Base-by-base conservation (phyloP, 1,140 invertebrate genomes). In the Lucilia cuprina region DNA sequence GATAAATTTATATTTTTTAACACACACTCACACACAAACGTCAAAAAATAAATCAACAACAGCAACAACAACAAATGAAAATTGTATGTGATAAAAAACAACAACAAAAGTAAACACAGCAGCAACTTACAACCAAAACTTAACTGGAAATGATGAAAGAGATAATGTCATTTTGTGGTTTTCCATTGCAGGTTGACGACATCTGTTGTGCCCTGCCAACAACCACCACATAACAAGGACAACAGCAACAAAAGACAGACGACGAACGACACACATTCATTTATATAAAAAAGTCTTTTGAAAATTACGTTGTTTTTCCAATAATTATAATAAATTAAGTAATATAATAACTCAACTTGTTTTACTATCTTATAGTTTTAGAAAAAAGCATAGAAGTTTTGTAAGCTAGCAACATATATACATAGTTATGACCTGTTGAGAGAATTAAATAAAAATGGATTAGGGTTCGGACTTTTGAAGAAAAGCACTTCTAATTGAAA, bases 111-210 rank as follows among this genome's bases (percentile, higher is more conserved):
- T 35, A 41, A 78, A 47, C 13, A 2, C 21, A 30, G n/a, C 77
- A 21, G 21, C 41, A 21, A 50, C 75, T 41, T 21, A 34, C 41
- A n/a, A 77, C 65, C n/a, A 70, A 30, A 77, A 35, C 74, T 25
- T 41, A n/a, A 9, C 9, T 10, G 34, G 2, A 35, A n/a, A 41
- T 47, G 21, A n/a, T 80, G n/a, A 47, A 80, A 80, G 19, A 49
- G 19, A 49, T 49, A 80, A 80, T 50, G 41, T 25, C 41, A 80
- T 19, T 21, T 70, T 21, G n/a, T 19, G 41, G 5, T 17, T 41
- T 82, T 65, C 65, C 12, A 83, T 41, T 74, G 65, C 60, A 83
- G 82, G 82, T 83, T 83, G 82, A 83, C 70, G 65, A 83, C 82
- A 83, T 83, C 34, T 83, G 25, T 83, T 30, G 30, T 49, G 25